These are phyloP conservation scores for Tetheella fluctuosa DNA, from an alignment of 2,888 invertebrate species.

Conservation along the genomic window DNA sequence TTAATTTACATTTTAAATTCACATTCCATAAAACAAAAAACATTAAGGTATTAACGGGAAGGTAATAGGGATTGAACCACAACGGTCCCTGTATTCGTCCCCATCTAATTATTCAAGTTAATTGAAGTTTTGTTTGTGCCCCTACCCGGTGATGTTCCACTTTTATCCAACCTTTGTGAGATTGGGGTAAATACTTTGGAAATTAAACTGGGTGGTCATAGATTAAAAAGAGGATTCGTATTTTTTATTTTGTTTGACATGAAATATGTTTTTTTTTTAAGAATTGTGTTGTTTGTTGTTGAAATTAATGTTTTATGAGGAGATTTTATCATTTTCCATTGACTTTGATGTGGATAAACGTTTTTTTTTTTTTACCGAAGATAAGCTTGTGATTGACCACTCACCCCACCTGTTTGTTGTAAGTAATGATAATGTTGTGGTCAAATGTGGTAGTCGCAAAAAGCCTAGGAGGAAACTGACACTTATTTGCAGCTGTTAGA, in stretches of 20 bases:
- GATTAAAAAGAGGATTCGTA: background rate
- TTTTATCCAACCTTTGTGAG: constrained; percentile 21
- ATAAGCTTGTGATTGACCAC: too few species aligned
- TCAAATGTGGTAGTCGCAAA: too few species aligned
- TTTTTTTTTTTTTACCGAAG: too few species aligned
- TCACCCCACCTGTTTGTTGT: too few species aligned
- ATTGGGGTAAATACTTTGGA: constrained; percentile 12
- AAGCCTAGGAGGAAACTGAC: too few species aligned
- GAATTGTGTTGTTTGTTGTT: background rate
- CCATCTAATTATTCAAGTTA: constrained; percentile 57
- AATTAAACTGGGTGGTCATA: constrained; percentile 9
- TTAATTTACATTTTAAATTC: constrained; percentile 13
- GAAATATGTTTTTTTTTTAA: background rate
- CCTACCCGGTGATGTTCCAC: constrained; percentile 23
- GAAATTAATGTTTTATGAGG: background rate
- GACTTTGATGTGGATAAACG: too few species aligned
- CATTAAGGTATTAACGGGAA: constrained; percentile 23
- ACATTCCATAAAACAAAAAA: constrained; percentile 16
- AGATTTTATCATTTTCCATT: too few species aligned
- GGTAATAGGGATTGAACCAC: constrained; percentile 41
- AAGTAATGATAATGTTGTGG: too few species aligned
- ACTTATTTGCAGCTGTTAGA: too few species aligned
- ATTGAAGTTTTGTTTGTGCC: constrained; percentile 51
- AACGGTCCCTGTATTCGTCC: constrained; percentile 22
- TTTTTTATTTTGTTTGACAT: background rate